phyloP scores from a whole-genome alignment of 2,797 vertebrate species.

The Apogon hyalosoma region DNA sequence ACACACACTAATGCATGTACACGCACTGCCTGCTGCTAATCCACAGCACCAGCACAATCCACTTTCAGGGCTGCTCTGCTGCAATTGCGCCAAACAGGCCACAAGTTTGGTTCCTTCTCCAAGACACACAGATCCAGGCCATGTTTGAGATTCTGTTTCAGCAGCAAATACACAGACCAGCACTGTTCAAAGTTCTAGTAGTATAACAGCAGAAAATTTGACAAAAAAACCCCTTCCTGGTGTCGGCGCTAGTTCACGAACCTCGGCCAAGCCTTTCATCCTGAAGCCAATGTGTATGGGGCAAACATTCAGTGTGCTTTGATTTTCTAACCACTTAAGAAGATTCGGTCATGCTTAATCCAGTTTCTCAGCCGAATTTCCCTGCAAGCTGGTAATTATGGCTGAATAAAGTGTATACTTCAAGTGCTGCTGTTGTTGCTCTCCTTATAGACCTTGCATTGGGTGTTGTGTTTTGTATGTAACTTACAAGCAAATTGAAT shows the following conservation, averaged over 20 bases:
- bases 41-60: conserved; percentile 76
- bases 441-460: conserved; percentile 54
- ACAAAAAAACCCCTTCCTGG: conserved; percentile 60
- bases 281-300: conserved; percentile 77
- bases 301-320: conserved; percentile 75
- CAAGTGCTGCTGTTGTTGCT: conserved; percentile 54
- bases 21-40: conserved; percentile 69
- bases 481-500: conserved; percentile 48
- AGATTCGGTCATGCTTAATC: conserved; percentile 81
- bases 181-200: conserved; percentile 67
- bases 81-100: conserved; percentile 73
- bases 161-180: conserved; percentile 62
- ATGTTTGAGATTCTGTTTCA: conserved; percentile 70
- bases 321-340: conserved; percentile 80
- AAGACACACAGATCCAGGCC: conserved; percentile 72
- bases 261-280: conserved; percentile 83
- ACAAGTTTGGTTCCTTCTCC: conserved; percentile 73
- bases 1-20: conserved; percentile 30
- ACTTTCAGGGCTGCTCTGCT: conserved; percentile 69
- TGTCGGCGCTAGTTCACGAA: conserved; percentile 71
- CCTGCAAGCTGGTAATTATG: conserved; percentile 75
- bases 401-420: conserved; percentile 67
- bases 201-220: conserved; percentile 73
- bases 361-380: conserved; percentile 76
- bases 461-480: conserved; percentile 46